phyloP scores from a whole-genome alignment of 2,888 invertebrate genomes.

The Ormyrus pomaceus region DNA sequence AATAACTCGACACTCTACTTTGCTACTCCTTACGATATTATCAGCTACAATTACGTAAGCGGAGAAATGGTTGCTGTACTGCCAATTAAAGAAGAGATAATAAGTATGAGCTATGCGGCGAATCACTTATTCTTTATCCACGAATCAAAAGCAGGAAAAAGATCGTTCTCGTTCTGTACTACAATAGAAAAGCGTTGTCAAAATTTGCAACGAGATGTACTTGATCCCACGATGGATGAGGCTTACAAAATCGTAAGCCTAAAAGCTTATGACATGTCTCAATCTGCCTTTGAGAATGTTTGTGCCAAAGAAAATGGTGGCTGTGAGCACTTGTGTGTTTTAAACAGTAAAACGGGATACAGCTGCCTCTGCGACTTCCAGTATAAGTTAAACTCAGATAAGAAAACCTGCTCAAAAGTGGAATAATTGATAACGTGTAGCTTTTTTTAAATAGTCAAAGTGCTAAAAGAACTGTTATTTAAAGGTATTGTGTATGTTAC shows the following conservation, averaged over 20 bases:
- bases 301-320: neutral
- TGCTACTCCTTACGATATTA: neutral
- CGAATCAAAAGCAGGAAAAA: neutral
- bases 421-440: no score
- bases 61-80: neutral
- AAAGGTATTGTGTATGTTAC: no score
- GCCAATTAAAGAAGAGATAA: neutral
- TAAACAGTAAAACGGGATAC: neutral
- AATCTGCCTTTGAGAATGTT: neutral
- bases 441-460: no score
- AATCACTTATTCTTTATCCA: neutral
- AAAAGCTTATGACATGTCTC: neutral
- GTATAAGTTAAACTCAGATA: no score
- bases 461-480: no score
- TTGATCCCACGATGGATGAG: neutral
- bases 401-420: no score
- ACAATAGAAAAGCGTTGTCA: no score
- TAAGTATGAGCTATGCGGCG: neutral
- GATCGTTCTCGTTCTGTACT: neutral
- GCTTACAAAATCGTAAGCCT: neutral
- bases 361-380: neutral
- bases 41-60: no score
- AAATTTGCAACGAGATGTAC: neutral
- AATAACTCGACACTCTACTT: neutral
- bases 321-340: conserved; percentile 12